Percentiles rank a stretch among this genome's conserved stretches.
Evolutionary conservation across 2,113 vertebrate genomes (phyloP).

Genomic region (Indicator maculatus): DNA sequence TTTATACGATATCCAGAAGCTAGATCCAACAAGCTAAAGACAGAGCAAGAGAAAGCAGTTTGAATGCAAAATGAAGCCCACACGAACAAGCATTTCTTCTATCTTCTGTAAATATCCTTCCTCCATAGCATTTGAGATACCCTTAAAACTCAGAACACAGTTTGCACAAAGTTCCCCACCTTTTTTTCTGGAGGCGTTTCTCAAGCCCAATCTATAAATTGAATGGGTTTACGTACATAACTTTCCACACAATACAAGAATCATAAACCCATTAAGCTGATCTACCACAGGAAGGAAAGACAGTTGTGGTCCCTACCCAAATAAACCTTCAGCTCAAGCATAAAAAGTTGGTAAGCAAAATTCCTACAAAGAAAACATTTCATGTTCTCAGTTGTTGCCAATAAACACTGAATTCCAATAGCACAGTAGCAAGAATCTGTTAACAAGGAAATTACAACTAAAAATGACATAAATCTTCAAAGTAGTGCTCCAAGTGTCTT

Average conservation of each 20-base stretch:
- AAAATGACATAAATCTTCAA: accelerated
- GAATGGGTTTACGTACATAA: background rate
- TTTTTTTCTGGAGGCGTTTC: background rate
- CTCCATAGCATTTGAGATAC: background rate
- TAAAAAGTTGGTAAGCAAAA: background rate
- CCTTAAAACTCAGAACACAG: background rate
- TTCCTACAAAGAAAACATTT: background rate
- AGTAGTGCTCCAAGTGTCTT: background rate
- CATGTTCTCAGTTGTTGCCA: background rate
- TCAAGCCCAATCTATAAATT: background rate
- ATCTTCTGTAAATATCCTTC: background rate
- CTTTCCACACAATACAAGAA: background rate
- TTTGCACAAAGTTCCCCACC: background rate
- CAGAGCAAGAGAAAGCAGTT: background rate
- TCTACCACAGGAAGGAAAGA: background rate
- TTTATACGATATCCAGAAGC: background rate
- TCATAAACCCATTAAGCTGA: background rate
- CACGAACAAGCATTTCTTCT: background rate
- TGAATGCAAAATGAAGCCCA: background rate
- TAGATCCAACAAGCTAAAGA: background rate
- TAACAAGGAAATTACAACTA: background rate
- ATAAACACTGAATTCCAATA: background rate
- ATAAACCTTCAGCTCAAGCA: background rate
- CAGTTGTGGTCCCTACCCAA: background rate
- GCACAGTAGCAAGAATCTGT: background rate